Percentiles rank a stretch among this genome's conserved stretches.
phyloP scores from a whole-genome alignment of 2,888 invertebrate genomes.

The Caenorhabditis sp. region DNA sequence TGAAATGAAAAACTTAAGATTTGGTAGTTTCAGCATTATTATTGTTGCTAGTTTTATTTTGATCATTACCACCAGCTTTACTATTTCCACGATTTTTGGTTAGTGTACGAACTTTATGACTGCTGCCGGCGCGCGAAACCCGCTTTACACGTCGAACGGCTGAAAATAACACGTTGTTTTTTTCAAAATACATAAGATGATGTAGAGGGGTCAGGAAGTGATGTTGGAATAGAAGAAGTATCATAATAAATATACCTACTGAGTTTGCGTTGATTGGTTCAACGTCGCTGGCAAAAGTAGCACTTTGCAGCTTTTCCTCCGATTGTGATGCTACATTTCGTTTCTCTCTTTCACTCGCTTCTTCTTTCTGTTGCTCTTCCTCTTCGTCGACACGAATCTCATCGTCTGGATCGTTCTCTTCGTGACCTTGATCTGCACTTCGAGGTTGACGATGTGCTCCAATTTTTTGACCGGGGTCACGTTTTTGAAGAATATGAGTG shows the following conservation, averaged over 20 bases:
- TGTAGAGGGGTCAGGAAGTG: too few species aligned
- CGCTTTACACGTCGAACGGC: conserved; percentile 56
- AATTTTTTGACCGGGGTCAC: not conserved
- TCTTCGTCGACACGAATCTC: conserved; percentile 19
- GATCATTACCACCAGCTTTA: conserved; percentile 42
- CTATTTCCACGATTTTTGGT: conserved; percentile 57
- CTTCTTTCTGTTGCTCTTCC: conserved; percentile 8
- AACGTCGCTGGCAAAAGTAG: conserved; percentile 30
- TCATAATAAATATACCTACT: conserved; percentile 42
- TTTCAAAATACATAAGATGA: too few species aligned
- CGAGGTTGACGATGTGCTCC: conserved; percentile 29
- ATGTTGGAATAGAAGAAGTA: conserved; percentile 10
- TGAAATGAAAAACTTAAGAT: not conserved
- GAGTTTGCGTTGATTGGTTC: conserved; percentile 27
- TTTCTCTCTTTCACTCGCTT: not conserved
- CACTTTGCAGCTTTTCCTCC: conserved; percentile 1
- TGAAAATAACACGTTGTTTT: too few species aligned
- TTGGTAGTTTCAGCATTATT: conserved; percentile 1
- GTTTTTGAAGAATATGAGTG: not conserved
- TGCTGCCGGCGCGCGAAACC: conserved; percentile 53
- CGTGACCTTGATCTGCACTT: conserved; percentile 30
- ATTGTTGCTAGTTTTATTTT: not conserved
- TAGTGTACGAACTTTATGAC: conserved; percentile 49
- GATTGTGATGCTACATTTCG: not conserved
- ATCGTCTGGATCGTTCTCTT: conserved; percentile 34